Percentiles rank a stretch among this genome's conserved stretches.
These are phyloP conservation scores for Euura saliciscinereae DNA, from an alignment of 1,140 invertebrate genomes.

Conservation along the genomic window DNA sequence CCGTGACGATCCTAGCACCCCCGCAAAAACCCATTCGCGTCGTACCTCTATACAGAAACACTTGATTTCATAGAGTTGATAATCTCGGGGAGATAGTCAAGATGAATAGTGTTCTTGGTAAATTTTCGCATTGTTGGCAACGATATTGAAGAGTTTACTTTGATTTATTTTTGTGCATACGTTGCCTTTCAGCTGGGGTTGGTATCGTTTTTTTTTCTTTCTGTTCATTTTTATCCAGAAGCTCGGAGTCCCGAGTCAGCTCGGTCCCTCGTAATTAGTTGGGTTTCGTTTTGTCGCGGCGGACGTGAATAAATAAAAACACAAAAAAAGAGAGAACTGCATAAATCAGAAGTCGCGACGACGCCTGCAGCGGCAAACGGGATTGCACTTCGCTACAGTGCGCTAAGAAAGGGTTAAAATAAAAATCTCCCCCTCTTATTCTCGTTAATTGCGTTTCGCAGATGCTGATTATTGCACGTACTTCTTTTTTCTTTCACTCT, in stretches of 20 bases:
- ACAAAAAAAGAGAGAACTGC: slow-evolving; percentile 19
- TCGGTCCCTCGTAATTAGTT: not conserved
- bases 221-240: too few species aligned
- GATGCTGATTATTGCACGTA: slow-evolving; percentile 48
- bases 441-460: slow-evolving; percentile 58
- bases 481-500: not conserved
- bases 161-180: too few species aligned
- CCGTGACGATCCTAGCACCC: slow-evolving; percentile 35
- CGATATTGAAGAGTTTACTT: too few species aligned
- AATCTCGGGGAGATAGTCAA: not conserved
- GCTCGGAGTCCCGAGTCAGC: too few species aligned
- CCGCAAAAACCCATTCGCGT: not conserved
- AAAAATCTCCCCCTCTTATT: slow-evolving; percentile 45
- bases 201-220: too few species aligned
- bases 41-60: not conserved
- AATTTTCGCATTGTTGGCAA: too few species aligned
- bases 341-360: slow-evolving; percentile 55
- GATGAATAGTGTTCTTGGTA: not conserved
- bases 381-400: slow-evolving; percentile 14
- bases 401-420: slow-evolving; percentile 31
- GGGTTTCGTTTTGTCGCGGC: slow-evolving; percentile 1
- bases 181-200: too few species aligned
- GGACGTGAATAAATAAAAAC: slow-evolving; percentile 11
- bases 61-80: not conserved
- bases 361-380: slow-evolving; percentile 33